Percentiles rank a stretch among this genome's conserved stretches.
Conservation (phyloP, 2,888 invertebrate species). For the Erpobdella octoculata region DNA sequence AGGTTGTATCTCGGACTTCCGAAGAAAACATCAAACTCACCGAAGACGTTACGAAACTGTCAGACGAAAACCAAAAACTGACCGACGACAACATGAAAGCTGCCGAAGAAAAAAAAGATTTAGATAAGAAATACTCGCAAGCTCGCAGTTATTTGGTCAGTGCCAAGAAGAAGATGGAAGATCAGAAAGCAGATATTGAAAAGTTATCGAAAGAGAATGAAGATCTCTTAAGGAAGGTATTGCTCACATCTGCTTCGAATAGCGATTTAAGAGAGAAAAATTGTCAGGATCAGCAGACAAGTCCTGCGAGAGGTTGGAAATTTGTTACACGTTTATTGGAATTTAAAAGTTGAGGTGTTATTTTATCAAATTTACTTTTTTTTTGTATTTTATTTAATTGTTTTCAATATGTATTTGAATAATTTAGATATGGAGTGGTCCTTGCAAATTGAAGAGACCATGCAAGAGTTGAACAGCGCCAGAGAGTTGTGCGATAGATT, state of each 20-base stretch:
- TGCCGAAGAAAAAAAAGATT: slow-evolving; percentile 23
- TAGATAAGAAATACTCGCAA: slow-evolving; percentile 10
- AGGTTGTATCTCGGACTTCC: background rate
- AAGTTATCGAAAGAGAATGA: slow-evolving; percentile 44
- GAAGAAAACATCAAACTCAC: slow-evolving; percentile 5
- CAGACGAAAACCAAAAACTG: slow-evolving; percentile 12
- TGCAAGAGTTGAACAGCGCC: background rate
- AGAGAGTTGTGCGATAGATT: slow-evolving; percentile 4
- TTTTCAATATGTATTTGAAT: background rate
- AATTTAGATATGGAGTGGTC: background rate
- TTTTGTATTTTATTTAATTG: background rate
- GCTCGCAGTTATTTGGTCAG: slow-evolving; percentile 17
- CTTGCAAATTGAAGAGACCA: background rate
- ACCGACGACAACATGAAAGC: background rate
- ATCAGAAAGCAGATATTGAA: slow-evolving; percentile 29
- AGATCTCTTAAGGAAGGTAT: slow-evolving; percentile 36
- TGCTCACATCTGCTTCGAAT: background rate
- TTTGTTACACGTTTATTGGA: background rate
- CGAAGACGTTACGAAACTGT: slow-evolving; percentile 12
- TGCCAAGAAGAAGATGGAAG: slow-evolving; percentile 28
- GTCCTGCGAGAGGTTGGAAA: slow-evolving; percentile 9
- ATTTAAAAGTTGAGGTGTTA: background rate
- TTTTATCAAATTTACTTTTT: background rate
- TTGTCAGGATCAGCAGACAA: slow-evolving; percentile 23
- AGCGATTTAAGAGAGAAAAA: slow-evolving; percentile 3